Percentiles rank a stretch among this genome's conserved stretches.
Conservation (phyloP, 2,113 vertebrate species). For the Dasyornis broadbenti region DNA sequence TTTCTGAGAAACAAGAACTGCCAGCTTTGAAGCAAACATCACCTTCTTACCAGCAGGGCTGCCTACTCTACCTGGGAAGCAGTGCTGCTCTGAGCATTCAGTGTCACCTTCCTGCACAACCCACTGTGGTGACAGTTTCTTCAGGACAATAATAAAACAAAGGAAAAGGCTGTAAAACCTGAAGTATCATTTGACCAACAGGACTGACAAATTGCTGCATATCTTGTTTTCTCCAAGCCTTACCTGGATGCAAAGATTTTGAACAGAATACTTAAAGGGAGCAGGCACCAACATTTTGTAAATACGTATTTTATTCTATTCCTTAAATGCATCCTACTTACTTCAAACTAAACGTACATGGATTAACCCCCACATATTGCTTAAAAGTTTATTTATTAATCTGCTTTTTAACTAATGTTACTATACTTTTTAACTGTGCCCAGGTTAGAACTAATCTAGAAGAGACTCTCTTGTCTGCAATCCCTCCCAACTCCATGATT, state of each 20-base stretch:
- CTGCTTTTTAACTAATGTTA: not conserved
- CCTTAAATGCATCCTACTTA: not conserved
- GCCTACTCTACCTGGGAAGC: not conserved
- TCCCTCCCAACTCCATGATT: not conserved
- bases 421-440: not conserved
- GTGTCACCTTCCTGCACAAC: not conserved
- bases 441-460: not conserved
- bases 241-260: not conserved
- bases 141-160: not conserved
- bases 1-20: constrained; percentile 4
- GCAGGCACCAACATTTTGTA: not conserved
- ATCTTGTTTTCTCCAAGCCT: not conserved
- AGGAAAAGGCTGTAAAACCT: not conserved
- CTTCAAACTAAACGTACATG: not conserved
- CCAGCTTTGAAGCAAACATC: not conserved
- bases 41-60: not conserved
- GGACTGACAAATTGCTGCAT: accelerated
- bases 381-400: not conserved
- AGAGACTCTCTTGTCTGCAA: accelerated
- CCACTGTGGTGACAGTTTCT: not conserved
- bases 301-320: not conserved
- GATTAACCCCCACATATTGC: not conserved
- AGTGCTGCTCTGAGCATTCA: not conserved
- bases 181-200: not conserved
- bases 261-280: not conserved